Conservation (phyloP, 2,888 invertebrate genomes). For the Protodeltote pygarga region DNA sequence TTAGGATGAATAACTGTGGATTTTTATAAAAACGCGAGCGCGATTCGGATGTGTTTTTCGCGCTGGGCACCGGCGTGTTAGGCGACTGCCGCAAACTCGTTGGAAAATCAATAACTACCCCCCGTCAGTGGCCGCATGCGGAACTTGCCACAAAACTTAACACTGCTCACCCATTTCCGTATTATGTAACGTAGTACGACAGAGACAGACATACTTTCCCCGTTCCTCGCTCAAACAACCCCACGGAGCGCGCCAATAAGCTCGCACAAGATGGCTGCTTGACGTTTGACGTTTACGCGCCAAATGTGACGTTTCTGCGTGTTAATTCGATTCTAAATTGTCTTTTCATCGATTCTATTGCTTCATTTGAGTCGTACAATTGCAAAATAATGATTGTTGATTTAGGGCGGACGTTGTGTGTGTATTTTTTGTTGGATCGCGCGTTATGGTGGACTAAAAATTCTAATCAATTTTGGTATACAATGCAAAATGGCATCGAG, state of each 20-base stretch:
- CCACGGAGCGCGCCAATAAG: conserved; percentile 70
- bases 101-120: conserved; percentile 84
- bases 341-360: conserved; percentile 71
- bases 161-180: conserved; percentile 84
- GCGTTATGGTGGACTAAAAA: conserved; percentile 8
- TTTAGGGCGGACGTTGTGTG: conserved; percentile 28
- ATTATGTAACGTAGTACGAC: conserved; percentile 77
- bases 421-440: conserved; percentile 30
- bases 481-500: conserved; percentile 18
- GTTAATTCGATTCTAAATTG: conserved; percentile 67
- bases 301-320: conserved; percentile 79
- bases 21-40: conserved; percentile 76
- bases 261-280: conserved; percentile 71
- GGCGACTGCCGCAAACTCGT: conserved; percentile 83
- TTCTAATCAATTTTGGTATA: conserved; percentile 23
- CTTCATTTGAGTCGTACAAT: conserved; percentile 66
- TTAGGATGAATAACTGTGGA: conserved; percentile 63
- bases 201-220: conserved; percentile 65
- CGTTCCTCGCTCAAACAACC: conserved; percentile 67
- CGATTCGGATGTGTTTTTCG: conserved; percentile 79
- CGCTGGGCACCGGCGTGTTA: conserved; percentile 81
- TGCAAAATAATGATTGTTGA: conserved; percentile 54
- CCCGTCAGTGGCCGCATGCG: conserved; percentile 78
- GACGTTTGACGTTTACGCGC: conserved; percentile 84
- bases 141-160: conserved; percentile 73